These are phyloP conservation scores for Mustelus asterias DNA, from an alignment of 2,113 vertebrate genomes.

Conservation along the genomic window DNA sequence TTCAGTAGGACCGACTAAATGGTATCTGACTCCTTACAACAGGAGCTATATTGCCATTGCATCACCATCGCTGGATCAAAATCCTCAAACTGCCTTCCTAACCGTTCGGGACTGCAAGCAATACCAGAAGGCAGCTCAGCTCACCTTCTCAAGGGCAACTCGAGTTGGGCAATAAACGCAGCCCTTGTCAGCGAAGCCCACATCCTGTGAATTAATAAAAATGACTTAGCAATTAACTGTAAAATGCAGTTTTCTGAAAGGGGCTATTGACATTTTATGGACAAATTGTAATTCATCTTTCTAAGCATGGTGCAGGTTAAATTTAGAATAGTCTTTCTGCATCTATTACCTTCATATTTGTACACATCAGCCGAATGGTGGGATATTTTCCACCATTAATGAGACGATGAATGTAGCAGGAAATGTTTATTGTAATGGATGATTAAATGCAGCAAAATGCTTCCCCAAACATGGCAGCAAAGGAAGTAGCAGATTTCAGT, in stretches of 20 bases:
- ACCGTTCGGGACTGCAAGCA: too few species aligned
- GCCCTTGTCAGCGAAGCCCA: too few species aligned
- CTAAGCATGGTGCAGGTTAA: neutral
- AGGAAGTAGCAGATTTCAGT: neutral
- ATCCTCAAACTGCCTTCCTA: too few species aligned
- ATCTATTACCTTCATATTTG: neutral
- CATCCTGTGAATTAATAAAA: too few species aligned
- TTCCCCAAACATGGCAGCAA: neutral
- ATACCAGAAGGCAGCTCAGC: too few species aligned
- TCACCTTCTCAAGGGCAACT: too few species aligned
- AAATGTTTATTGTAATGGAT: neutral
- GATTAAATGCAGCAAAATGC: neutral
- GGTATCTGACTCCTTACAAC: too few species aligned
- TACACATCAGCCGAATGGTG: neutral
- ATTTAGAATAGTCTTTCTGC: neutral
- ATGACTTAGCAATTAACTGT: neutral
- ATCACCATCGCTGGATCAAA: too few species aligned
- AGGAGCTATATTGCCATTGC: too few species aligned
- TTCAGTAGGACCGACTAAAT: too few species aligned
- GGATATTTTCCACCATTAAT: neutral
- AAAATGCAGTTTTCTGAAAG: neutral
- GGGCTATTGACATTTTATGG: neutral
- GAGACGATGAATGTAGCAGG: neutral
- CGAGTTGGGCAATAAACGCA: too few species aligned
- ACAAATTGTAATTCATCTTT: neutral